Conservation (phyloP, 1,140 invertebrate species). For the Drosophila watanabei region DNA sequence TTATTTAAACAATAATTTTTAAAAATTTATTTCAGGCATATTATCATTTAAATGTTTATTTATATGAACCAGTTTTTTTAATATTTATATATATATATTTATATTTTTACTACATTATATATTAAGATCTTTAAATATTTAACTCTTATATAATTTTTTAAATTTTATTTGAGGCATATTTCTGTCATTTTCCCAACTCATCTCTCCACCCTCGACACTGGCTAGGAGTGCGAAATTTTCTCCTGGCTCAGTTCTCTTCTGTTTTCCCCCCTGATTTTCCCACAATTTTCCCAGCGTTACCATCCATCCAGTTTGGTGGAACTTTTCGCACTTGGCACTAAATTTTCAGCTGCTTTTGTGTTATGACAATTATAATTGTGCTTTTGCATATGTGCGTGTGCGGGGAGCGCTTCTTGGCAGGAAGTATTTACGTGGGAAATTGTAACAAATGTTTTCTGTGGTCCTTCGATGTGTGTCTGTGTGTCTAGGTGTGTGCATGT, state of each 20-base stretch:
- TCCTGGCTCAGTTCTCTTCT: neutral
- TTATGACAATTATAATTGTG: conserved; percentile 83
- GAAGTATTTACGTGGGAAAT: conserved; percentile 82
- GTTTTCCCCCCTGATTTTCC: neutral
- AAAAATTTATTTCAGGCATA: too few species aligned
- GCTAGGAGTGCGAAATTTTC: neutral
- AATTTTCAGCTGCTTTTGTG: conserved; percentile 82
- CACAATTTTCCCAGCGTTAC: neutral
- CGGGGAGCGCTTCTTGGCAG: conserved; percentile 67
- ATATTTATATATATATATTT: too few species aligned
- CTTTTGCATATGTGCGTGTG: conserved; percentile 58
- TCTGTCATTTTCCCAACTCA: neutral
- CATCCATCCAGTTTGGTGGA: conserved; percentile 36
- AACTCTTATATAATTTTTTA: too few species aligned
- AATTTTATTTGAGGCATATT: neutral
- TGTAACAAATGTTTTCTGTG: conserved; percentile 77
- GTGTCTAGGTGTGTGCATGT: neutral
- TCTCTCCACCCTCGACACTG: neutral
- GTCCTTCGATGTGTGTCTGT: conserved; percentile 47
- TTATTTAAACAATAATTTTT: neutral
- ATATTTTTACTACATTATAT: too few species aligned
- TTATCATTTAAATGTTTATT: too few species aligned
- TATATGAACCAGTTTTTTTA: too few species aligned
- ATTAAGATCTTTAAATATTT: too few species aligned
- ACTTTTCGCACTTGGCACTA: conserved; percentile 80